Base-by-base conservation (phyloP, 2,797 vertebrate species). In the Euthynnus affinis region DNA sequence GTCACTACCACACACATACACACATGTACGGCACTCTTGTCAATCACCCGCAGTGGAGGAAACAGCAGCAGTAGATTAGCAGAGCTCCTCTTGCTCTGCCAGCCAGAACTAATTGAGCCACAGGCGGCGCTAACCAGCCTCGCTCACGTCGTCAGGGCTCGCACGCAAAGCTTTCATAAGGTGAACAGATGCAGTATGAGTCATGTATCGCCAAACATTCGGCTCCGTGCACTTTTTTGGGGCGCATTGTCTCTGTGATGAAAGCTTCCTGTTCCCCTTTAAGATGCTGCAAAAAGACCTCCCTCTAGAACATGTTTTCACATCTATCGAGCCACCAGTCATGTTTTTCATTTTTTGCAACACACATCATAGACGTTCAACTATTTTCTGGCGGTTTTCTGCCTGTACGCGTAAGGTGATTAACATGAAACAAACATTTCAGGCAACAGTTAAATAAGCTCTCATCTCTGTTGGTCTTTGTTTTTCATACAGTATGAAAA, bases 41-140 rank as follows among this genome's bases (percentile, higher is more conserved):
- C 89, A 71, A 63, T 91, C 89, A 88, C 32, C 61, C 53, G 63
- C 62, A 48, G 74, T 60, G 74, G 46, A 82, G 76, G 75, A 76
- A 49, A 40, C 76, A 68, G 44, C 76, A 68, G 81, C 87, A 87
- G 75, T 87, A 86, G 87, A 88, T 87, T 82, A 88, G 80, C 56
- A 14, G 71, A 88, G 79, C 87, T 88, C 80, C 80, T 88, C 86
- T 29, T 87, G 89, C 78, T 87, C 78, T 46, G 71, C 76, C 92
- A 90, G 76, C 72, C 88, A 83, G 91, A 92, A 92, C 82, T 87
- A 92, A 93, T 74, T 49, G 83, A 88, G 82, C 93, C 78, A 76
- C 53, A 74, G 88, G 92, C 88, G 2, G 64, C 60, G 81, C 80
- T 48, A 68, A 62, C 52, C 74, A 56, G 72, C 75, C 52, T 27